phyloP scores from a whole-genome alignment of 1,140 invertebrate species.

The Anthonomus grandis region DNA sequence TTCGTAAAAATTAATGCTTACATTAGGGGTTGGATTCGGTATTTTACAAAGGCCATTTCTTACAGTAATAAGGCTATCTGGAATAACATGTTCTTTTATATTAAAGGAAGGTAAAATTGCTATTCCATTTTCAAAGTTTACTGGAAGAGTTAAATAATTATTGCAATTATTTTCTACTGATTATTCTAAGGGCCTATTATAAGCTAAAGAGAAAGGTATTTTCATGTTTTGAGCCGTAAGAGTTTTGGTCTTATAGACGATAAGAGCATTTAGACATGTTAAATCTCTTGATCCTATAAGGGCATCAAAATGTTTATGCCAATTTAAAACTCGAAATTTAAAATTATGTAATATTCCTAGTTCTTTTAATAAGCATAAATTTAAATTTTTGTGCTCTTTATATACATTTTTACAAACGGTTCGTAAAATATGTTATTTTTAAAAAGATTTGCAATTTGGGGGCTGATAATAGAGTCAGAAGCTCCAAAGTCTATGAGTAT shows the following conservation, averaged over 20 bases:
- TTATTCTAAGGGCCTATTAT: slow-evolving; percentile 7
- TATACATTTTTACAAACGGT: slow-evolving; percentile 11
- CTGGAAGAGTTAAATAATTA: slow-evolving; percentile 10
- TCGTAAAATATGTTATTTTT: slow-evolving; percentile 11
- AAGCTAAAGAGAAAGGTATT: slow-evolving; percentile 18
- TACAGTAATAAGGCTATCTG: slow-evolving; percentile 9
- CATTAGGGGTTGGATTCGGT: slow-evolving; percentile 5
- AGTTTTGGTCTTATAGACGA: slow-evolving; percentile 8
- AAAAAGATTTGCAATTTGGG: too few relatives aligned
- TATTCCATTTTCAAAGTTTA: slow-evolving; percentile 7
- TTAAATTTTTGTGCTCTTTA: slow-evolving; percentile 12
- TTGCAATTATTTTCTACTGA: slow-evolving; percentile 1
- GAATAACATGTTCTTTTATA: slow-evolving; percentile 9
- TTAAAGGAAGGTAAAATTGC: slow-evolving; percentile 16
- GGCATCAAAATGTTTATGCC: slow-evolving; percentile 16
- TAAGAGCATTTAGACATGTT: background rate
- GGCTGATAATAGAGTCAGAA: too few relatives aligned
- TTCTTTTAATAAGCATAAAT: slow-evolving; percentile 1
- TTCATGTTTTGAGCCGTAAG: slow-evolving; percentile 7
- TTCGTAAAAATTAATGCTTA: slow-evolving; percentile 15
- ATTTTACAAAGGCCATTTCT: slow-evolving; percentile 10
- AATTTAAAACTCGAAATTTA: slow-evolving; percentile 7
- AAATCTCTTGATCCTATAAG: slow-evolving; percentile 12
- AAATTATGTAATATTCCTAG: slow-evolving; percentile 5
- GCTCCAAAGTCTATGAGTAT: too few relatives aligned